Base-by-base conservation (phyloP, 2,797 vertebrate genomes). In the Falco cherrug region DNA sequence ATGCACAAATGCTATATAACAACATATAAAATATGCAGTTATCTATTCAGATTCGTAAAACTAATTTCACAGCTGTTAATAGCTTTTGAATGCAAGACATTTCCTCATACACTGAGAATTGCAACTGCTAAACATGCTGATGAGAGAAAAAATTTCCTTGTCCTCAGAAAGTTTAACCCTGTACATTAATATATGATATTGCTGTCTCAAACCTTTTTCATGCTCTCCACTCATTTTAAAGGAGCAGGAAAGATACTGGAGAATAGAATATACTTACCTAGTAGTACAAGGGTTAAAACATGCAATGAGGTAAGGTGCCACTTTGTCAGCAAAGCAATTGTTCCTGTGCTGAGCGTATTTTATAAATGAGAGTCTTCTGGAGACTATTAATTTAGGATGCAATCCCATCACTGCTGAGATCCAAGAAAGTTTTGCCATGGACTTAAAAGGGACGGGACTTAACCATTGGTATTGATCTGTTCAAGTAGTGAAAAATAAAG, bases 11-110 rank as follows among this genome's bases (percentile, higher is more conserved):
- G 10, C 70, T 68, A 87, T 26, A 50, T 35, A 83, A 78, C 47
- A 68, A 35, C 53, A 54, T 15, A 70, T 73, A 71, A 95, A 93
- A 78, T 48, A 81, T 5, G 35, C 78, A 75, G 18, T 67, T 45
- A 92, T 18, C 91, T 33, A 92, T 65, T 92, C 84, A 74, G 47
- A 86, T 88, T 84, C 8, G 41, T 61, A 95, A 94, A 95, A 94
- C 79, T 93, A 65, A 95, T 93, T 93, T 97, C 84, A 96, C 90
- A 93, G 94, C 89, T 94, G 87, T 79, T 95, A 95, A 89, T 57
- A 82, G 64, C 43, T 78, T 82, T 92, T 89, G 71, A 90, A 80
- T 85, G n/a, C 43, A 90, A 90, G 82, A 92, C 76, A 78, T 89
- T 90, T 87, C 75, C 50, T 75, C 71, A 84, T 78, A 75, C 39